phyloP scores from a whole-genome alignment of 35 echinoderm and acorn worm species.

The Apostichopus californicus region DNA sequence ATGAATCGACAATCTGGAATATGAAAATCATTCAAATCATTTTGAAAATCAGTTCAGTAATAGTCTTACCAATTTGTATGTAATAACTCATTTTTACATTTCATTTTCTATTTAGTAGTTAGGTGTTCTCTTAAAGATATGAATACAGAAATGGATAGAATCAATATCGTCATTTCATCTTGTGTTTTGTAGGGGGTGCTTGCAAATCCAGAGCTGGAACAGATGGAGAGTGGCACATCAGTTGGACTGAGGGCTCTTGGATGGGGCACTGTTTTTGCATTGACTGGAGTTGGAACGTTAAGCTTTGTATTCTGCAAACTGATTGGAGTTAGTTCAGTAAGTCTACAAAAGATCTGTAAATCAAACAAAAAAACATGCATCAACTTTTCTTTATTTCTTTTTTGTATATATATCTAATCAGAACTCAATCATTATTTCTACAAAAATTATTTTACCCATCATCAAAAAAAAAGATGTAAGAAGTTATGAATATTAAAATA shows the following conservation, averaged over 20 bases:
- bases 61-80: no score
- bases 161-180: not conserved
- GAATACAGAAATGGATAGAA: not conserved
- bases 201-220: slow-evolving; percentile 62
- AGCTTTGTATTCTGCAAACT: slow-evolving; percentile 79
- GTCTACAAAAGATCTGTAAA: slow-evolving; percentile 26
- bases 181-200: slow-evolving; percentile 60
- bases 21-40: no score
- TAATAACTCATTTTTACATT: no score
- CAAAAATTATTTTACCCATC: no score
- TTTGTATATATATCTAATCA: not conserved
- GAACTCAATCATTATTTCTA: not conserved
- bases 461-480: no score
- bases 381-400: no score
- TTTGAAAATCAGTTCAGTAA: no score
- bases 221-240: slow-evolving; percentile 85
- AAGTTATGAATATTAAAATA: no score
- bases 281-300: slow-evolving; percentile 78
- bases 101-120: no score
- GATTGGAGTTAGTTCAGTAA: slow-evolving; percentile 83
- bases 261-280: slow-evolving; percentile 85
- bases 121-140: no score
- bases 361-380: no score
- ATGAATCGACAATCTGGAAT: no score
- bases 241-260: slow-evolving; percentile 81